A percentile compares a stretch with the other conserved stretches of the same genome.
Conservation (phyloP, 2,797 vertebrate species). For the Lutjanus campechanus region DNA sequence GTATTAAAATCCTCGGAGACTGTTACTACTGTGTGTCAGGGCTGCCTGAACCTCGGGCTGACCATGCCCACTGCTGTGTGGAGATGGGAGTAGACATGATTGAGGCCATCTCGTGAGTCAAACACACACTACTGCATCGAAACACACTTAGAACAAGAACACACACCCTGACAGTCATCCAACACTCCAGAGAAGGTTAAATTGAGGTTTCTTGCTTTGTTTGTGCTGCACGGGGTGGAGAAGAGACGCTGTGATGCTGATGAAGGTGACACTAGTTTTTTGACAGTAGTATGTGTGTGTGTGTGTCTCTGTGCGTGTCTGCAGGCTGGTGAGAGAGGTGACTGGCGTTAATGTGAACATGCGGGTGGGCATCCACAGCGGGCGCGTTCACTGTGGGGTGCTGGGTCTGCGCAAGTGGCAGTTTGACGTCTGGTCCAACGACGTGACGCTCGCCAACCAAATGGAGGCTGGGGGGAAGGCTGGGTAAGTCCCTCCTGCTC, state of each 20-base stretch:
- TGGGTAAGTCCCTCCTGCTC: constrained; percentile 82
- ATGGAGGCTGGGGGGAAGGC: constrained; percentile 97
- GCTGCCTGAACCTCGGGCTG: constrained; percentile 93
- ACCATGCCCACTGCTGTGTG: constrained; percentile 98
- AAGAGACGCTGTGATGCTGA: constrained; percentile 18
- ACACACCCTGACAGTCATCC: not conserved
- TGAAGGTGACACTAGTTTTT: constrained; percentile 33
- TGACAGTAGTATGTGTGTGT: constrained; percentile 25
- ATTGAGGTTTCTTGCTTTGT: not conserved
- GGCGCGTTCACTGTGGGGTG: constrained; percentile 95
- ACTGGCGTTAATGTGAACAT: constrained; percentile 98
- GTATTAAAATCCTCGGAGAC: constrained; percentile 98
- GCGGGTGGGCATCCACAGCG: constrained; percentile 98
- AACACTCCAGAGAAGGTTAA: constrained; percentile 6
- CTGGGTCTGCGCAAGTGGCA: constrained; percentile 97
- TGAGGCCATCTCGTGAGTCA: constrained; percentile 95
- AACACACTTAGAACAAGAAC: not conserved
- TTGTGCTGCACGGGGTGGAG: not conserved
- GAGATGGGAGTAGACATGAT: constrained; percentile 99
- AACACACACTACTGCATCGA: not conserved
- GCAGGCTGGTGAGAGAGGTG: constrained; percentile 96
- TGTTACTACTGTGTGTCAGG: constrained; percentile 99
- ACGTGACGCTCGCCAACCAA: constrained; percentile 96
- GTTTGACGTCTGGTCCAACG: constrained; percentile 98
- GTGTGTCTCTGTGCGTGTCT: constrained; percentile 32